Conservation (phyloP, 2,113 vertebrate species). For the Terrapene triunguis region DNA sequence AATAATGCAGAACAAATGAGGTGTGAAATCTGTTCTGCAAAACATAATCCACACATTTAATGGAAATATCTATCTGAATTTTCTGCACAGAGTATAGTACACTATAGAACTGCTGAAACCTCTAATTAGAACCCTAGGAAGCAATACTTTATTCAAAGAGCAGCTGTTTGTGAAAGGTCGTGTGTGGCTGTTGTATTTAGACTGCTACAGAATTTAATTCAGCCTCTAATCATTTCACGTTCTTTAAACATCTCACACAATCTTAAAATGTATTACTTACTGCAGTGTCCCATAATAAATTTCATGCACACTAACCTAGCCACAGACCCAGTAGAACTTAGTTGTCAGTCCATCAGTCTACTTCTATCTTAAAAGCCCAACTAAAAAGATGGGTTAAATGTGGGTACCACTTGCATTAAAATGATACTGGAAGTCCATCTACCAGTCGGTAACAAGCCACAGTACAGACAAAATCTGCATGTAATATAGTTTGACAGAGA, state of each 20-base stretch:
- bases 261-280: not conserved
- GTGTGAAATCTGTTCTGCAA: not conserved
- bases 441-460: not conserved
- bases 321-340: not conserved
- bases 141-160: not conserved
- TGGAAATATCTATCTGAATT: not conserved
- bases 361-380: rapidly evolving
- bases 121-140: not conserved
- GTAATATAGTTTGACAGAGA: not conserved
- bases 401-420: not conserved
- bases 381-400: not conserved
- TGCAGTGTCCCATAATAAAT: not conserved
- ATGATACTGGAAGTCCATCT: not conserved
- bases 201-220: not conserved
- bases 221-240: not conserved
- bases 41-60: not conserved
- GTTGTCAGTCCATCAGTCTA: rapidly evolving
- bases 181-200: not conserved
- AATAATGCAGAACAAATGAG: not conserved
- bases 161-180: not conserved
- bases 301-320: not conserved
- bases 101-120: not conserved
- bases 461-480: not conserved
- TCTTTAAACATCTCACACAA: not conserved
- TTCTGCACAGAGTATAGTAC: not conserved